Evolutionary conservation across 1,140 invertebrate genomes (phyloP), one percentile per base, ranked within the genome.

Genomic region (Pantala flavescens): DNA sequence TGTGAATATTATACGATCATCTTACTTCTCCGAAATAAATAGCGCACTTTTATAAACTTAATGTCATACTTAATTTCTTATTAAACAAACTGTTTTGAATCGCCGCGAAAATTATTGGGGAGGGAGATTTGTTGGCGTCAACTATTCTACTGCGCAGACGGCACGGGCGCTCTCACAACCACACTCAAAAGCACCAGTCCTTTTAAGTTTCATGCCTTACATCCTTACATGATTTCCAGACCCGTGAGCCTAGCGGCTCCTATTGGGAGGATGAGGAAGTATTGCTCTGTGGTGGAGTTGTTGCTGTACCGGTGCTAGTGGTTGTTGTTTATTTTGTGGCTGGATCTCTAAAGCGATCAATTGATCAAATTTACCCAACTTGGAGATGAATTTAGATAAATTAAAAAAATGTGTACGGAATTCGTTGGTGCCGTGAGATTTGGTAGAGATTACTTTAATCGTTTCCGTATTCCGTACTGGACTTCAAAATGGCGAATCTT

Each of bases 401-500:
- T 12, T 21, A 16, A 21, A 63, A 63, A 16, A 63, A 63, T 63
- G 49, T 63, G 3, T 63, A 21, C 14, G 49, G n/a, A 63, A 63
- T 16, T 63, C 14, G 3, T 14, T 63, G 16, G 49, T 63, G n/a
- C 49, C 49, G 14, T 63, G n/a, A 63, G 49, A 21, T 16, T 19
- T 19, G 14, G n/a, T 63, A 19, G 16, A 63, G 49, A 21, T 63
- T 19, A 21, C 12, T 63, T 21, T 63, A 63, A 63, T 63, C 14
- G n/a, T 21, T 19, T 21, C 49, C 14, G 49, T 63, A 63, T 21
- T 19, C 49, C 49, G 49, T 19, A 7, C n/a, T 63, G 49, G 49
- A 63, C n/a, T 63, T 63, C 49, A 63, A 19, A 63, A 63, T 63
- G 49, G 49, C 49, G 49, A 63, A 63, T 21, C 49, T 63, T 63